A percentile compares a stretch with the other conserved stretches of the same genome.
phyloP scores from a whole-genome alignment of 2,797 vertebrate genomes.

The Tenualosa ilisha region DNA sequence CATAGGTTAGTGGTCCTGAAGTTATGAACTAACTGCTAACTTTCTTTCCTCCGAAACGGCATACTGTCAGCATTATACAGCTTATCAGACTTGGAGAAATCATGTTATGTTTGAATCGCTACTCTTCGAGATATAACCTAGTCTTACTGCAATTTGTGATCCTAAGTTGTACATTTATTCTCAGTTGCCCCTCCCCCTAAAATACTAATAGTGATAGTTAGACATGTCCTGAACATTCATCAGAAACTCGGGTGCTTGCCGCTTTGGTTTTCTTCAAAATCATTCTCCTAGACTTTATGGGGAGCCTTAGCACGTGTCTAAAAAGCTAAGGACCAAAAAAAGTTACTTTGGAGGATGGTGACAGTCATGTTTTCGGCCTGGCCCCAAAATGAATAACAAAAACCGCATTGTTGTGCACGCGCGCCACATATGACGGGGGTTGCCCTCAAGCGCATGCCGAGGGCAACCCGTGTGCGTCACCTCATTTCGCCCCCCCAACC shows the following conservation, averaged over 20 bases:
- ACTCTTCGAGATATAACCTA: neutral
- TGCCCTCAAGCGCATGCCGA: conserved; percentile 25
- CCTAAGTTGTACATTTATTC: neutral
- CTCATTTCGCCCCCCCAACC: neutral
- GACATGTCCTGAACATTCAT: neutral
- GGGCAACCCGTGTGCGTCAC: conserved; percentile 13
- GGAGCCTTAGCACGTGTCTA: conserved; percentile 11
- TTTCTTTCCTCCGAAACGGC: neutral
- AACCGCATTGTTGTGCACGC: conserved; percentile 56
- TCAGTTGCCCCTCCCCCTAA: neutral
- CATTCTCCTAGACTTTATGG: neutral
- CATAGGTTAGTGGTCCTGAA: conserved; percentile 20
- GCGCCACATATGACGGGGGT: conserved; percentile 45
- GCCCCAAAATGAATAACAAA: conserved; percentile 56
- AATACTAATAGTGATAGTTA: neutral
- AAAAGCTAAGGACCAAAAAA: neutral
- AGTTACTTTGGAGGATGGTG: neutral
- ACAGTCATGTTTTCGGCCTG: conserved; percentile 24
- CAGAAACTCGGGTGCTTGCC: neutral
- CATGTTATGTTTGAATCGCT: neutral
- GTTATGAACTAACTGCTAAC: conserved; percentile 13
- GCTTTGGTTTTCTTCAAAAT: neutral
- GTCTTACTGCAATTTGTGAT: too few relatives aligned
- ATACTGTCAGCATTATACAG: conserved; percentile 10
- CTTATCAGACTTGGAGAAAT: neutral